These are phyloP conservation scores for Aphrophora alni DNA, from an alignment of 2,888 invertebrate species.

Conservation along the genomic window DNA sequence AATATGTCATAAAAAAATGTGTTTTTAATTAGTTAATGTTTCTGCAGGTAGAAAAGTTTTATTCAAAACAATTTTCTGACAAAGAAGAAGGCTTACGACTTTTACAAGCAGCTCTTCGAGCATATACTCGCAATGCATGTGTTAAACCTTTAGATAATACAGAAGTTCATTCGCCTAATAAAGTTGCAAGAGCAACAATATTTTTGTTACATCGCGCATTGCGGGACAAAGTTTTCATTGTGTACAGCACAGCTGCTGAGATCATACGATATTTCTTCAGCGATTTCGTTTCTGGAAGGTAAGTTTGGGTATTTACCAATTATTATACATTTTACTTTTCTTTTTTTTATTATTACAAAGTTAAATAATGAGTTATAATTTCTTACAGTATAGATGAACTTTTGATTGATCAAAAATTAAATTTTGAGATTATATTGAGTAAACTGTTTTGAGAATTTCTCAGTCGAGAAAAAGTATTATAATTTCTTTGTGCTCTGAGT, in stretches of 20 bases:
- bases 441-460: too few species aligned
- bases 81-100: slow-evolving; percentile 86
- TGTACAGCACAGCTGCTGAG: slow-evolving; percentile 84
- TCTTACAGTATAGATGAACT: too few species aligned
- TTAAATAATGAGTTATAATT: too few species aligned
- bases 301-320: slow-evolving; percentile 44
- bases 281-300: slow-evolving; percentile 84
- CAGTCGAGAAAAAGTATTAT: too few species aligned
- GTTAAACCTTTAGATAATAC: slow-evolving; percentile 41
- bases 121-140: slow-evolving; percentile 45
- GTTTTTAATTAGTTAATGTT: too few species aligned
- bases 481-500: too few species aligned
- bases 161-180: slow-evolving; percentile 68
- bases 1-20: too few species aligned
- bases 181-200: slow-evolving; percentile 82
- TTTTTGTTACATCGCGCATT: slow-evolving; percentile 79
- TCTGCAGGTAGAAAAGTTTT: slow-evolving; percentile 82
- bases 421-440: too few species aligned
- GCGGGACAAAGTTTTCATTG: slow-evolving; percentile 87
- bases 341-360: slow-evolving; percentile 8
- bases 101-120: slow-evolving; percentile 64
- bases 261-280: slow-evolving; percentile 80
- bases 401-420: too few species aligned
- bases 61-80: slow-evolving; percentile 87
- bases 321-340: neutral